Conservation (phyloP, 2,113 vertebrate species). For the Centropus unirufus region DNA sequence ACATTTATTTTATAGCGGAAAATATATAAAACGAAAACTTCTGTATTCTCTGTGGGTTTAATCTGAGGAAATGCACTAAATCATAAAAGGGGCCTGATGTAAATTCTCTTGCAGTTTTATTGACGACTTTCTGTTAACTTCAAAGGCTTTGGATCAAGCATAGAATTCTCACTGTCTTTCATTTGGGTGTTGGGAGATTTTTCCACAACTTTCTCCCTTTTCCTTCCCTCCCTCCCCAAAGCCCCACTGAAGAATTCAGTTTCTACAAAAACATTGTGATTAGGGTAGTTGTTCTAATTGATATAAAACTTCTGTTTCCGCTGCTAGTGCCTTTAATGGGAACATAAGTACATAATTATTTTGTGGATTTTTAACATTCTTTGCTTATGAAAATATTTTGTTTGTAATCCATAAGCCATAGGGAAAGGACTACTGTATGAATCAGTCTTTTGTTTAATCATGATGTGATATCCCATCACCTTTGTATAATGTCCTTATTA, state of each 20-base stretch:
- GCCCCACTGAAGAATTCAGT: neutral
- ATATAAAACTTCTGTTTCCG: neutral
- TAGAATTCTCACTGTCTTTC: neutral
- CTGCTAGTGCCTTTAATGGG: neutral
- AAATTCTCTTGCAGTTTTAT: neutral
- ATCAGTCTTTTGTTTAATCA: neutral
- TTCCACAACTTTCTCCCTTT: neutral
- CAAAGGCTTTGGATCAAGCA: conserved; percentile 4
- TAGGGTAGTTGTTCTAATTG: neutral
- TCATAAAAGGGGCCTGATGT: neutral
- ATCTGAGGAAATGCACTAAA: neutral
- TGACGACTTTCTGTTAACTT: conserved; percentile 5
- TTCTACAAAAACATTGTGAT: neutral
- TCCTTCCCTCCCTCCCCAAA: neutral
- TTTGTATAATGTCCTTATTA: neutral
- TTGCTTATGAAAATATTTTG: conserved; percentile 17
- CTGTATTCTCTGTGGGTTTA: neutral
- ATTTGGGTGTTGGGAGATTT: neutral
- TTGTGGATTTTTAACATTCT: conserved; percentile 19
- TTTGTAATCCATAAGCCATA: neutral
- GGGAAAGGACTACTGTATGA: neutral
- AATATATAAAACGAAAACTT: neutral
- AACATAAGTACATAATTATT: conserved; percentile 10
- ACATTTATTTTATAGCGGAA: neutral
- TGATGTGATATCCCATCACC: neutral